These are phyloP conservation scores for Carassius carassius DNA, from an alignment of 2,113 vertebrate genomes.

Conservation along the genomic window DNA sequence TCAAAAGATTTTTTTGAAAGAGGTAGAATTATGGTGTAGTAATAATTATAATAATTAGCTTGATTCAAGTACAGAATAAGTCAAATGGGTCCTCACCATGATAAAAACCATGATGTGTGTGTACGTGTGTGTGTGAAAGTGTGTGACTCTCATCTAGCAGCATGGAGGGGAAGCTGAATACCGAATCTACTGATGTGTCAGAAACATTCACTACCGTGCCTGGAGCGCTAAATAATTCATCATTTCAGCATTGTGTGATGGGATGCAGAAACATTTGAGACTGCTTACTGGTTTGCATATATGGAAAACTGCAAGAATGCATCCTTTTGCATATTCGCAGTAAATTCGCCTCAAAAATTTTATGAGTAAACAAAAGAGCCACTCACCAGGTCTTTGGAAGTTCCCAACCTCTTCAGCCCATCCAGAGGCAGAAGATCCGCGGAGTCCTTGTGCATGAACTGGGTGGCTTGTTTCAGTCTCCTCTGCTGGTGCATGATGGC, in stretches of 20 bases:
- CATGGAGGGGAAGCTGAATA: neutral
- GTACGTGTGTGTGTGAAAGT: neutral
- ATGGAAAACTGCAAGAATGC: neutral
- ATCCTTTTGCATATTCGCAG: neutral
- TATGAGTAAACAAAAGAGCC: neutral
- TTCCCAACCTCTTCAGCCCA: conserved; percentile 89
- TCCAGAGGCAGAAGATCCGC: conserved; percentile 96
- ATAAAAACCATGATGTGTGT: neutral
- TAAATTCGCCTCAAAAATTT: neutral
- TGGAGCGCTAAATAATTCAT: conserved; percentile 17
- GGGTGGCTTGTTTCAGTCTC: conserved; percentile 90
- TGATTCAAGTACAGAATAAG: conserved; percentile 5
- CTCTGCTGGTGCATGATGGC: conserved; percentile 90
- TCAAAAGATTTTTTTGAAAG: neutral
- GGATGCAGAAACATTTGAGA: neutral
- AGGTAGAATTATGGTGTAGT: neutral
- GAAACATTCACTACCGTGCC: conserved; percentile 14
- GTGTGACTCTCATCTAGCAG: conserved; percentile 15
- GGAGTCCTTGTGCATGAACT: conserved; percentile 95
- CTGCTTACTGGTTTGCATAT: neutral
- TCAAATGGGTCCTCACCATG: conserved; percentile 6
- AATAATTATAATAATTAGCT: neutral
- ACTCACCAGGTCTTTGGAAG: conserved; percentile 95
- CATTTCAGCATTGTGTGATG: neutral
- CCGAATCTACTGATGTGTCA: conserved; percentile 38